phyloP scores from a whole-genome alignment of 2,113 vertebrate genomes.

The Potamarius usumacintae region DNA sequence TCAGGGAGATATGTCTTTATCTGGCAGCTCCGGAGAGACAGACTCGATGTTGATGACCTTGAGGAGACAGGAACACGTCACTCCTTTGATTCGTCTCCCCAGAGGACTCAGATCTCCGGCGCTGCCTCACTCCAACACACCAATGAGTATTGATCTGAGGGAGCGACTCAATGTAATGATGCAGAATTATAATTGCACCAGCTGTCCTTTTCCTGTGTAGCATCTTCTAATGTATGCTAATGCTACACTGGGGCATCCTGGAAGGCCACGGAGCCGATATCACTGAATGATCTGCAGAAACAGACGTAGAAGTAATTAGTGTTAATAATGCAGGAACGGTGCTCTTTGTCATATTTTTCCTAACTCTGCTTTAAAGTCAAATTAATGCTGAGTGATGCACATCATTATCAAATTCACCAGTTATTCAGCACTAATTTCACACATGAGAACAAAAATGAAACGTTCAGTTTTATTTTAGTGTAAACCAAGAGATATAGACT shows the following conservation, averaged over 20 bases:
- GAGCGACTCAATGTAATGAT: constrained; percentile 38
- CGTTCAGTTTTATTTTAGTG: not conserved
- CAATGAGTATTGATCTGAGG: constrained; percentile 57
- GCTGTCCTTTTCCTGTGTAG: constrained; percentile 19
- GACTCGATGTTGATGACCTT: constrained; percentile 50
- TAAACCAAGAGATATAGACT: not conserved
- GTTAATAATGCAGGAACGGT: not conserved
- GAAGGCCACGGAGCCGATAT: not conserved
- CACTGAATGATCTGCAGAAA: not conserved
- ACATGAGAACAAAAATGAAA: not conserved
- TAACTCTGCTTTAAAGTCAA: not conserved
- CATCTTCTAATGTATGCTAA: constrained; percentile 17
- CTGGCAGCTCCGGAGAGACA: constrained; percentile 43
- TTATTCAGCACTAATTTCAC: not conserved
- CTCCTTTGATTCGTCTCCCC: constrained; percentile 50
- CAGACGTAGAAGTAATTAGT: no score
- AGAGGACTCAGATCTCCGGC: constrained; percentile 41
- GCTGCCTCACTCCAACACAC: constrained; percentile 43
- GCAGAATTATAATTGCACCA: constrained; percentile 39
- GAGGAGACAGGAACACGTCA: constrained; percentile 39
- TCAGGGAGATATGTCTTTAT: constrained; percentile 53
- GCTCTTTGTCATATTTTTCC: not conserved
- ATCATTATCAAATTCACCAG: not conserved
- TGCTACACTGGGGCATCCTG: no score
- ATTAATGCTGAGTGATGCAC: not conserved